Base-by-base conservation (phyloP, 2,797 vertebrate genomes). In the Melanotaenia nigrans region DNA sequence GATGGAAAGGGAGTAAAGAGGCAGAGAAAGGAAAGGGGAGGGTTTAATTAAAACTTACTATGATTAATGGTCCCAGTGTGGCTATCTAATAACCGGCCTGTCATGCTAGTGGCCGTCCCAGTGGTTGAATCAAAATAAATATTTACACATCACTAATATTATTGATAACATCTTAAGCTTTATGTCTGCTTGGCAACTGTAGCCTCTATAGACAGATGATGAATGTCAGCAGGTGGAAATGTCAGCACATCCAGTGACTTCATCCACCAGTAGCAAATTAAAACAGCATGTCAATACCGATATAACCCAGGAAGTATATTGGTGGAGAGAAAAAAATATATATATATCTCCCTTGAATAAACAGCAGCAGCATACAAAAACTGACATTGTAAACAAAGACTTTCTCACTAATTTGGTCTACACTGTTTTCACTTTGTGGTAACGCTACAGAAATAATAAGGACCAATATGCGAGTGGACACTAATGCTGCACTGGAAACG, bases 11-110 rank as follows among this genome's bases (percentile, higher is more conserved):
- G 72, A 68, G 69, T 32, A 51, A 53, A 71, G 65, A 16, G 56
- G 16, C 25, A 68, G 65, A 73, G n/a, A 63, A 42, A 65, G 51
- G 36, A 66, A 57, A 79, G 33, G 70, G 68, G 77, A 75, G 74
- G 71, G 68, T 82, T 88, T 90, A 88, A 92, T 92, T 89, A 82
- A 92, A 86, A 85, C 78, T 79, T 42, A 65, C 77, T 74, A 60
- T 91, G 90, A 92, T 92, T 90, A 92, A 92, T 92, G 87, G 78
- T 75, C 87, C 88, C 83, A 55, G 67, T 56, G 79, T 65, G 77
- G 78, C 73, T 68, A 90, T 89, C 78, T 86, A 85, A 91, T 87
- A 84, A 85, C 84, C 73, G 74, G 75, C 79, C 84, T 84, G 82
- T 88, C 86, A 57, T 51, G 76, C 81, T 36, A 65, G 22, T 57